phyloP scores from a whole-genome alignment of 2,797 vertebrate genomes.

The Cephalopachus bancanus region DNA sequence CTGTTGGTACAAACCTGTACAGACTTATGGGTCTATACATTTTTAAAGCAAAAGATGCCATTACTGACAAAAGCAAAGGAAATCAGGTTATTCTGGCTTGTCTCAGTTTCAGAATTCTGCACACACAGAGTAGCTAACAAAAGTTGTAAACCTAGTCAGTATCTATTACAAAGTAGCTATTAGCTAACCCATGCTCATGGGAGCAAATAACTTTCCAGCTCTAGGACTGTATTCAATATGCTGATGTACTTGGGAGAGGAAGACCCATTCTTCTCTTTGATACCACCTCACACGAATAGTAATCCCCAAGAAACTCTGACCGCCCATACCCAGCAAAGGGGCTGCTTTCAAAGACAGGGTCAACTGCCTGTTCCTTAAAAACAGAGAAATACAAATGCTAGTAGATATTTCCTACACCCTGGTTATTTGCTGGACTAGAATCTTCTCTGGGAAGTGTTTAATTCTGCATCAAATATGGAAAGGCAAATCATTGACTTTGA shows the following conservation, averaged over 20 bases:
- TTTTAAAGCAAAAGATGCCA: conserved; percentile 4
- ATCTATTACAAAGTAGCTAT: not conserved
- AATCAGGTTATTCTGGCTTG: not conserved
- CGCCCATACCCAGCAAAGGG: not conserved
- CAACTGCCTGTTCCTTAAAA: not conserved
- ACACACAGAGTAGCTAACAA: not conserved
- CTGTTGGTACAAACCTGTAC: not conserved
- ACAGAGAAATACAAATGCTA: not conserved
- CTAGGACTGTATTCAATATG: not conserved
- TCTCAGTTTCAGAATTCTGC: not conserved
- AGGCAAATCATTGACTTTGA: not conserved
- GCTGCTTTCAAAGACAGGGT: not conserved
- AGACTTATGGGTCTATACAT: not conserved
- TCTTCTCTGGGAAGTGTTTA: conserved; percentile 35
- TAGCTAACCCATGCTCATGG: not conserved
- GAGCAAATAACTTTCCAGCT: not conserved
- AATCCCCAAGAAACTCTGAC: not conserved
- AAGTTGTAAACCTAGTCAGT: not conserved
- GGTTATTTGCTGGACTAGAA: not conserved
- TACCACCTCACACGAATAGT: not conserved
- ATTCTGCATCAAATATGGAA: conserved; percentile 55
- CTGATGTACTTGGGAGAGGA: not conserved
- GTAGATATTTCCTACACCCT: not conserved
- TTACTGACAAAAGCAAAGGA: not conserved
- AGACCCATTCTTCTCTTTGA: not conserved